Conservation (phyloP, 1,140 invertebrate genomes). For the Pemphigus obesinymphae region DNA sequence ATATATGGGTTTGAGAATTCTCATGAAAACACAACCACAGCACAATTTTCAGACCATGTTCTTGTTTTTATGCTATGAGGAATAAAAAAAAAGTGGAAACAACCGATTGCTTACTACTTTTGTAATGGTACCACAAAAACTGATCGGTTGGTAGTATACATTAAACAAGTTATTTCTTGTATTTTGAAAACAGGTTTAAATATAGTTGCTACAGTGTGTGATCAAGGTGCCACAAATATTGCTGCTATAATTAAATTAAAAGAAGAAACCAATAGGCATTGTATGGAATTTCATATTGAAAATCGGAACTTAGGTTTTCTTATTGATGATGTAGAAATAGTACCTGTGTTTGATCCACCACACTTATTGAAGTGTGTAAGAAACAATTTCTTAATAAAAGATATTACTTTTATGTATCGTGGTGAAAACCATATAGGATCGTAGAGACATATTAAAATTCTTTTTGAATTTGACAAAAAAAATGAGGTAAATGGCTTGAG, state of each 20-base stretch:
- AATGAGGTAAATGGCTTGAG: neutral
- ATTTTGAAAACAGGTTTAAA: neutral
- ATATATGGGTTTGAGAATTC: neutral
- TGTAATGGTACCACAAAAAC: neutral
- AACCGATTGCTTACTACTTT: neutral
- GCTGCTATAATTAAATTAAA: neutral
- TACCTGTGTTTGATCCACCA: neutral
- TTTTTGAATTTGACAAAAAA: neutral
- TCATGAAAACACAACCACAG: neutral
- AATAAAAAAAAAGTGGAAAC: neutral
- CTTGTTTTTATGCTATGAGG: neutral
- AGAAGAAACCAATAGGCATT: neutral
- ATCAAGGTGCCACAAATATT: neutral
- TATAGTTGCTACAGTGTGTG: no score
- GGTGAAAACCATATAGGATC: neutral
- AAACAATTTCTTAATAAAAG: neutral
- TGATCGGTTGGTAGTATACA: neutral
- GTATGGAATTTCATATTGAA: neutral
- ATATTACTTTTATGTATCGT: neutral
- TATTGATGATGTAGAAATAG: neutral
- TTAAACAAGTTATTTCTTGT: neutral
- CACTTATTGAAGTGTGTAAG: neutral
- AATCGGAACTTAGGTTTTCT: neutral
- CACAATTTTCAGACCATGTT: neutral
- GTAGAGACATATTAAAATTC: neutral